phyloP scores from a whole-genome alignment of 23 tunicate genomes.

The Trididemnum clinides region DNA sequence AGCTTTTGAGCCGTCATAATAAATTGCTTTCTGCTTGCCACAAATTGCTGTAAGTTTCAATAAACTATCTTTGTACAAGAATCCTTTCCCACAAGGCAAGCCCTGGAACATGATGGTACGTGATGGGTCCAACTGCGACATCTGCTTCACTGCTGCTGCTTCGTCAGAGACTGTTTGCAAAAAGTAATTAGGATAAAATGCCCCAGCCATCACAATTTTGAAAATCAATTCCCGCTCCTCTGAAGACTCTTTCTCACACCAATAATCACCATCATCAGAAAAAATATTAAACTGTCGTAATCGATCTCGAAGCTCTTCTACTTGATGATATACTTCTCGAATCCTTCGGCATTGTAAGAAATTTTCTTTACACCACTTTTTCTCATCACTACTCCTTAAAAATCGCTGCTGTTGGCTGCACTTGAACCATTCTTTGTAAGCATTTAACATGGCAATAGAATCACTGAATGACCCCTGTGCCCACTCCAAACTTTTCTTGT shows the following conservation, averaged over 20 bases:
- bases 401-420: constrained; percentile 22
- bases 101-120: constrained; percentile 67
- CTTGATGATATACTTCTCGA: constrained; percentile 61
- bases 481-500: constrained; percentile 55
- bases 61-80: constrained; percentile 60
- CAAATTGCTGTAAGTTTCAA: constrained; percentile 33
- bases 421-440: constrained; percentile 64
- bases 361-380: constrained; percentile 60
- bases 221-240: constrained; percentile 18
- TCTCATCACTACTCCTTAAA: constrained; percentile 53
- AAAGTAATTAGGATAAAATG: constrained; percentile 91
- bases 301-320: constrained; percentile 59
- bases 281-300: constrained; percentile 65
- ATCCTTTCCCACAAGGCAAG: constrained; percentile 54
- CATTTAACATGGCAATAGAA: constrained; percentile 72
- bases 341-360: constrained; percentile 52
- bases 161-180: constrained; percentile 45
- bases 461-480: constrained; percentile 81
- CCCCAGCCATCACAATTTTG: constrained; percentile 75
- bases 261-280: constrained; percentile 48
- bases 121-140: constrained; percentile 62
- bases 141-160: constrained; percentile 41
- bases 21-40: constrained; percentile 65
- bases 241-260: constrained; percentile 13
- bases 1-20: constrained; percentile 75